Evolutionary conservation across 2,797 vertebrate species (phyloP).

Genomic region (Leptatherina wallacei): DNA sequence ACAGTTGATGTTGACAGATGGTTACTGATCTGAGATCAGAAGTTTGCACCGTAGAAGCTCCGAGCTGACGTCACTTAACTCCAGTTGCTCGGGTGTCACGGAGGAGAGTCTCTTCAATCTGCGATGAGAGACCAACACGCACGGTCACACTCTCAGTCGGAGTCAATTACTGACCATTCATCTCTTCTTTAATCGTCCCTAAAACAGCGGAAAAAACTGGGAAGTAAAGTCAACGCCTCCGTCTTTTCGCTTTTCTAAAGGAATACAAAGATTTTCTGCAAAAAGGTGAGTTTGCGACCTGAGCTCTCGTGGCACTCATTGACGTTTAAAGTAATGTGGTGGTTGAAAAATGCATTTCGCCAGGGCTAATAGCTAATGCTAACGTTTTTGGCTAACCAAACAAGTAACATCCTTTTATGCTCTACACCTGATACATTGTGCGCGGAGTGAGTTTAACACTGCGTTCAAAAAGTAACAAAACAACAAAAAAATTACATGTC

Average conservation of each 20-base stretch:
- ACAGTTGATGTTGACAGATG: background rate
- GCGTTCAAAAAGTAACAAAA: background rate
- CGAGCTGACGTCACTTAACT: constrained; percentile 87
- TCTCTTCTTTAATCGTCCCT: constrained; percentile 20
- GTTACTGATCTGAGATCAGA: constrained; percentile 24
- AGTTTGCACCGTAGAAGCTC: constrained; percentile 61
- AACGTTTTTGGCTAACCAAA: constrained; percentile 38
- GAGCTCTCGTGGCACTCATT: constrained; percentile 14
- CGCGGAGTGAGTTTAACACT: constrained; percentile 17
- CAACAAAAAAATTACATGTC: background rate
- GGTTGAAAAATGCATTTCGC: constrained; percentile 16
- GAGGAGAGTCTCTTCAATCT: constrained; percentile 82
- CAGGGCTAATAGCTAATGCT: constrained; percentile 59
- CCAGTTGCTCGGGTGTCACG: constrained; percentile 83
- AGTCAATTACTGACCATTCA: constrained; percentile 53
- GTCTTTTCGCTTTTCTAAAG: background rate
- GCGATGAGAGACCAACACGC: constrained; percentile 77
- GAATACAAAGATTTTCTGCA: constrained; percentile 31
- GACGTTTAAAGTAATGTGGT: constrained; percentile 5
- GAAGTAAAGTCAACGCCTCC: constrained; percentile 34
- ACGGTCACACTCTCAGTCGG: constrained; percentile 51
- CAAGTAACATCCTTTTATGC: constrained; percentile 39
- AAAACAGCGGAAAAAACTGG: constrained; percentile 43
- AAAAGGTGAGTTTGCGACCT: constrained; percentile 55
- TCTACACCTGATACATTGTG: constrained; percentile 28